phyloP scores from a whole-genome alignment of 2,797 vertebrate genomes.

The Rhinoraja longicauda region DNA sequence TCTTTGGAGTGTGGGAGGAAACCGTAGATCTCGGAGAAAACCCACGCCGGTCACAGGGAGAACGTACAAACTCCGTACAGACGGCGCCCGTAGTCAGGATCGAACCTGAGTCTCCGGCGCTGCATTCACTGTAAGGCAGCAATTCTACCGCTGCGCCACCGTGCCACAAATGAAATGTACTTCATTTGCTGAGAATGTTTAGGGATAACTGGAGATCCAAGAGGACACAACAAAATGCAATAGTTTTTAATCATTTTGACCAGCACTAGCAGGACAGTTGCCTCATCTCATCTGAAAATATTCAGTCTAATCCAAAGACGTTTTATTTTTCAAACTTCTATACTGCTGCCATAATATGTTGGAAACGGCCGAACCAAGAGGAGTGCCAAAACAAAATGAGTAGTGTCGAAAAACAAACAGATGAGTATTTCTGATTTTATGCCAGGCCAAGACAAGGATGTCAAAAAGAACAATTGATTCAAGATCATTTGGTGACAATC shows the following conservation, averaged over 20 bases:
- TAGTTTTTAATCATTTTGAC: no score
- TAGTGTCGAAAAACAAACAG: neutral
- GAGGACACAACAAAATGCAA: neutral
- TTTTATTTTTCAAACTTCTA: neutral
- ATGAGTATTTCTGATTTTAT: neutral
- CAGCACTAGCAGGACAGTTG: neutral
- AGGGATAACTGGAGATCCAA: neutral
- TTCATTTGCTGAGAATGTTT: no score
- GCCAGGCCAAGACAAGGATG: neutral
- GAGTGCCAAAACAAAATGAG: neutral
- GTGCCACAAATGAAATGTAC: no score
- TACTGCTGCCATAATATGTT: neutral
- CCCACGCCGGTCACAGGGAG: no score
- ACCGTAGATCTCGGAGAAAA: no score
- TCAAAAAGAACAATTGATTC: neutral
- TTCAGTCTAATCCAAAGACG: neutral
- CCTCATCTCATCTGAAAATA: neutral
- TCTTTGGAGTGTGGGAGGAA: no score
- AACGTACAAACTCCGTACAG: no score
- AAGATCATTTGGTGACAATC: neutral
- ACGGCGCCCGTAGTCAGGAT: no score
- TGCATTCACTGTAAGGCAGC: no score
- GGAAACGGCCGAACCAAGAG: neutral
- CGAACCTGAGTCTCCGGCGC: no score
- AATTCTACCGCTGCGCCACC: no score